A percentile compares a stretch with the other conserved stretches of the same genome.
phyloP scores from a whole-genome alignment of 2,797 vertebrate species.

The Oreochromis mossambicus region DNA sequence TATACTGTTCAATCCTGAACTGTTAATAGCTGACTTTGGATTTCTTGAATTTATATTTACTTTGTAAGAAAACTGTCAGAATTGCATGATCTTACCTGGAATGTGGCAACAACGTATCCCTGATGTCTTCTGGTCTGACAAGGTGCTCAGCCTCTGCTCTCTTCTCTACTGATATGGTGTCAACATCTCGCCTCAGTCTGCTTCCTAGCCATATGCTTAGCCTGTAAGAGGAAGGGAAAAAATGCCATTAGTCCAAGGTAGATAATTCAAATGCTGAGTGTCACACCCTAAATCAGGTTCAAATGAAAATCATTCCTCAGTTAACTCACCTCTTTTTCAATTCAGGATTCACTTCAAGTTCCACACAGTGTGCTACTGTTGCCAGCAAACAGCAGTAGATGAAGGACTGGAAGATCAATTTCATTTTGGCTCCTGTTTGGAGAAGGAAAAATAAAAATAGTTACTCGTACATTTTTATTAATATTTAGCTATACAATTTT shows the following conservation, averaged over 20 bases:
- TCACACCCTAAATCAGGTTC: neutral
- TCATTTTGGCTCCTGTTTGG: slow-evolving; percentile 80
- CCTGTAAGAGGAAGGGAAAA: slow-evolving; percentile 52
- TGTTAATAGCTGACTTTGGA: neutral
- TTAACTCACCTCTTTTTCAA: slow-evolving; percentile 87
- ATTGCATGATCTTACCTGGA: slow-evolving; percentile 80
- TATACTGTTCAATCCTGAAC: neutral
- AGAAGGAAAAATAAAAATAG: slow-evolving; percentile 33
- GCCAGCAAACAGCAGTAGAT: slow-evolving; percentile 83
- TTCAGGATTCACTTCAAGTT: slow-evolving; percentile 82
- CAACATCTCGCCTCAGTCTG: slow-evolving; percentile 82
- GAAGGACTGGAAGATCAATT: slow-evolving; percentile 78
- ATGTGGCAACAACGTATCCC: slow-evolving; percentile 75
- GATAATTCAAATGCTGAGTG: neutral
- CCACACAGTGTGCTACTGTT: slow-evolving; percentile 79
- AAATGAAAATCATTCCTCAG: neutral
- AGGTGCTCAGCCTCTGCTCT: slow-evolving; percentile 70
- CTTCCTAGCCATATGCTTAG: slow-evolving; percentile 83
- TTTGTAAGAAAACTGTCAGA: neutral
- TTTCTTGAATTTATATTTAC: neutral
- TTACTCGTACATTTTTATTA: slow-evolving; percentile 24
- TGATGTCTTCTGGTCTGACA: slow-evolving; percentile 80
- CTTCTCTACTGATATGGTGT: slow-evolving; percentile 55
- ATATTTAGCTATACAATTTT: slow-evolving; percentile 42
- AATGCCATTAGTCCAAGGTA: slow-evolving; percentile 21